These are phyloP conservation scores for Pygmarrhopalites habei DNA, from an alignment of 1,140 invertebrate species.

Conservation along the genomic window DNA sequence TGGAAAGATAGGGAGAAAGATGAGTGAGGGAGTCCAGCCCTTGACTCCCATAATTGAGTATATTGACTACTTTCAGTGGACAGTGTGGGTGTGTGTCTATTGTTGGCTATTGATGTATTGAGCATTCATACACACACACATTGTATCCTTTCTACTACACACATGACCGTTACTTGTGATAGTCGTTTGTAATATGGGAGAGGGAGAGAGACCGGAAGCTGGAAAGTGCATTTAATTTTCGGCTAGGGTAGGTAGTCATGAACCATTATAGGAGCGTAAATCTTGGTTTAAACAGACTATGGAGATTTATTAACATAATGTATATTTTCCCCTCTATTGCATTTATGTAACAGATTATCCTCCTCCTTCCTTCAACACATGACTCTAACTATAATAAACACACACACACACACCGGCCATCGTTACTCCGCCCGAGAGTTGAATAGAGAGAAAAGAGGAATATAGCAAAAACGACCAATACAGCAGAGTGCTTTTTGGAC, in stretches of 20 bases:
- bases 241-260: conserved; percentile 29
- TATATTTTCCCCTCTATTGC: conserved; percentile 39
- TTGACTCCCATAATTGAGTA: no score
- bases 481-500: conserved; percentile 36
- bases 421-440: no score
- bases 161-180: no score
- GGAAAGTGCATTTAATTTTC: conserved; percentile 38
- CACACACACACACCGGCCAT: no score
- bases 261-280: conserved; percentile 32
- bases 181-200: no score
- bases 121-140: no score
- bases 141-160: no score
- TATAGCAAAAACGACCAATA: conserved; percentile 31
- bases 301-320: conserved; percentile 39
- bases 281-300: conserved; percentile 34
- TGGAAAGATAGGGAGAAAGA: not conserved
- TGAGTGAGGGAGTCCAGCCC: no score
- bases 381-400: no score
- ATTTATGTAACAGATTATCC: conserved; percentile 39
- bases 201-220: conserved; percentile 28
- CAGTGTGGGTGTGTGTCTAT: no score
- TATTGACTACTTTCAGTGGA: no score
- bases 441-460: conserved; percentile 11
- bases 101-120: no score
- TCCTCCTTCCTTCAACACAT: not conserved